phyloP scores from a whole-genome alignment of 2,113 vertebrate species.

The Gobius niger region DNA sequence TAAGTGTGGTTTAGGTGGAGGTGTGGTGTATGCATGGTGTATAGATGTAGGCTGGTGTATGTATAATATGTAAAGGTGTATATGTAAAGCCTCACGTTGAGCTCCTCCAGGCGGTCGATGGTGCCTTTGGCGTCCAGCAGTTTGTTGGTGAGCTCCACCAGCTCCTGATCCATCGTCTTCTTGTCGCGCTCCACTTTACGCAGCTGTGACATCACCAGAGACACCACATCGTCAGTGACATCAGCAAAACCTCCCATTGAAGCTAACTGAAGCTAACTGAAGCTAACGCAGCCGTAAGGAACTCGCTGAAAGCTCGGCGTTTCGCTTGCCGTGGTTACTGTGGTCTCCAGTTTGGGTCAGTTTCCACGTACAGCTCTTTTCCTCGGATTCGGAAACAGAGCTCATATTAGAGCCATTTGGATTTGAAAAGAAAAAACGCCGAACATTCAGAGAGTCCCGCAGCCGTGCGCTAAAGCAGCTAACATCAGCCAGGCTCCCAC shows the following conservation, averaged over 20 bases:
- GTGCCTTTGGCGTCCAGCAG: constrained; percentile 94
- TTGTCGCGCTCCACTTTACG: constrained; percentile 97
- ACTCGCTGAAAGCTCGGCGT: too few species aligned
- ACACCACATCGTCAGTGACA: not conserved
- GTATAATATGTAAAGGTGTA: not conserved
- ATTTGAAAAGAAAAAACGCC: too few species aligned
- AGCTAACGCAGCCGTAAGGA: not conserved
- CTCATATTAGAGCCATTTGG: too few species aligned
- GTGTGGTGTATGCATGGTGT: not conserved
- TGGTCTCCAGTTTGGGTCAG: too few species aligned
- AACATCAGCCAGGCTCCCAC: too few species aligned
- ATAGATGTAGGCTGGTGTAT: not conserved
- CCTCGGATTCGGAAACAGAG: too few species aligned
- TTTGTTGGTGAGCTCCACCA: constrained; percentile 97
- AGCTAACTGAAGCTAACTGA: not conserved
- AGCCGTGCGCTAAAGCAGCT: too few species aligned
- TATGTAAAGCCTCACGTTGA: constrained; percentile 77
- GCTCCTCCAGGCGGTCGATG: constrained; percentile 93
- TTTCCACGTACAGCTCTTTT: too few species aligned
- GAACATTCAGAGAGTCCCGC: too few species aligned
- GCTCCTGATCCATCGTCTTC: constrained; percentile 96
- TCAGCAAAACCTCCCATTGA: not conserved
- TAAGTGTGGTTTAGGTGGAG: too few species aligned
- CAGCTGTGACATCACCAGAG: constrained; percentile 75
- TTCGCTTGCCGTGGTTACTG: too few species aligned